A percentile compares a stretch with the other conserved stretches of the same genome.
Conservation (phyloP, 2,797 vertebrate species). For the Gobionotothen gibberifrons region DNA sequence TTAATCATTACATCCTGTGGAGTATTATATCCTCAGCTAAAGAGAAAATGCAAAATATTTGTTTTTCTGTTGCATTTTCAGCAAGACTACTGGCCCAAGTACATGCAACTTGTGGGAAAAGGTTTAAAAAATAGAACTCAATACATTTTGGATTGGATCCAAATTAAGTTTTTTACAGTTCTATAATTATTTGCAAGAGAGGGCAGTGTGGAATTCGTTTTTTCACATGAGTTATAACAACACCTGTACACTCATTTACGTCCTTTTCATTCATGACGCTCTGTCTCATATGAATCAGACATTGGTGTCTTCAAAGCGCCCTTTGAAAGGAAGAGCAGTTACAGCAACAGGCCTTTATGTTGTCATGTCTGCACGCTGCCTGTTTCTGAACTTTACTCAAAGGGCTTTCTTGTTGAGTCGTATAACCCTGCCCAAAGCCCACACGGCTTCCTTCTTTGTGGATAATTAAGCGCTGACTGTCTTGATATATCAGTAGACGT, state of each 20-base stretch:
- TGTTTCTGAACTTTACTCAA: slow-evolving; percentile 60
- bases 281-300: slow-evolving; percentile 47
- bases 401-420: slow-evolving; percentile 53
- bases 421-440: slow-evolving; percentile 44
- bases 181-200: no score
- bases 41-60: no score
- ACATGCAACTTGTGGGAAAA: no score
- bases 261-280: slow-evolving; percentile 25
- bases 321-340: slow-evolving; percentile 46
- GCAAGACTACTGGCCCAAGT: no score
- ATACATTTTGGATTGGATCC: no score
- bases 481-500: slow-evolving; percentile 23
- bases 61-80: no score
- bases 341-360: slow-evolving; percentile 47
- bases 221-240: slow-evolving; percentile 11
- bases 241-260: neutral
- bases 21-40: no score
- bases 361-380: slow-evolving; percentile 57
- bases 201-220: neutral
- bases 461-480: slow-evolving; percentile 37
- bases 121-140: no score
- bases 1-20: no score
- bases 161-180: no score
- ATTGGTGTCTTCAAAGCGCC: slow-evolving; percentile 42
- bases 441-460: slow-evolving; percentile 28